Conservation (phyloP, 2,888 invertebrate species). For the Andrena minutula region DNA sequence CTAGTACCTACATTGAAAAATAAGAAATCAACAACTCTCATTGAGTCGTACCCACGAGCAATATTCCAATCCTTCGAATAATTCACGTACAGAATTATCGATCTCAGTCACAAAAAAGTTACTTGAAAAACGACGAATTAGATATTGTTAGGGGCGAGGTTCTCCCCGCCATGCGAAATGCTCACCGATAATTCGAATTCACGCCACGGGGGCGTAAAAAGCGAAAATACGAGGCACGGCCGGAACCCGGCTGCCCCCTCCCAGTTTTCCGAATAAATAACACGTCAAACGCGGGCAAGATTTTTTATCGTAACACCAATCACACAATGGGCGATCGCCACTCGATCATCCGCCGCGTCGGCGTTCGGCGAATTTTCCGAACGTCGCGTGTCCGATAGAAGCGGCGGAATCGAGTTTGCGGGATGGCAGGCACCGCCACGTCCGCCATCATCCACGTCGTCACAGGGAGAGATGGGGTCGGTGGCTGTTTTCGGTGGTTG, state of each 20-base stretch:
- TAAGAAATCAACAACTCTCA: too few species aligned
- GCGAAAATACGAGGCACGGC: conserved; percentile 11
- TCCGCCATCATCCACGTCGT: conserved; percentile 52
- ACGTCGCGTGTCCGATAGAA: conserved; percentile 35
- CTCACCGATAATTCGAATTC: conserved; percentile 31
- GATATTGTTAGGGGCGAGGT: conserved; percentile 1
- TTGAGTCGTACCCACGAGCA: too few species aligned
- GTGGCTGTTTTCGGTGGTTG: conserved; percentile 57
- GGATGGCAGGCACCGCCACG: conserved; percentile 43
- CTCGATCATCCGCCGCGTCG: conserved; percentile 39
- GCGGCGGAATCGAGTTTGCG: conserved; percentile 64
- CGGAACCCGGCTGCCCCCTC: background rate
- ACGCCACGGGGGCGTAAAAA: conserved; percentile 37
- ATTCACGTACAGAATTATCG: background rate
- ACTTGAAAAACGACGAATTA: background rate
- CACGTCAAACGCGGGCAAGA: conserved; percentile 55
- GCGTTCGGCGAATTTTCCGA: conserved; percentile 46
- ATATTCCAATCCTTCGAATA: too few species aligned
- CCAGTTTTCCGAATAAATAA: conserved; percentile 48
- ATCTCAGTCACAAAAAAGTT: background rate
- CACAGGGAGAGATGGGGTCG: conserved; percentile 28
- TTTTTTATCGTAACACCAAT: conserved; percentile 54
- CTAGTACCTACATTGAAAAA: too few species aligned
- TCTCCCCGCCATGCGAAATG: conserved; percentile 36
- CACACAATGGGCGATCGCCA: conserved; percentile 43